Percentiles rank a stretch among this genome's conserved stretches.
Evolutionary conservation across 2,888 invertebrate species (phyloP).

Genomic region (Keiferia lycopersicella): DNA sequence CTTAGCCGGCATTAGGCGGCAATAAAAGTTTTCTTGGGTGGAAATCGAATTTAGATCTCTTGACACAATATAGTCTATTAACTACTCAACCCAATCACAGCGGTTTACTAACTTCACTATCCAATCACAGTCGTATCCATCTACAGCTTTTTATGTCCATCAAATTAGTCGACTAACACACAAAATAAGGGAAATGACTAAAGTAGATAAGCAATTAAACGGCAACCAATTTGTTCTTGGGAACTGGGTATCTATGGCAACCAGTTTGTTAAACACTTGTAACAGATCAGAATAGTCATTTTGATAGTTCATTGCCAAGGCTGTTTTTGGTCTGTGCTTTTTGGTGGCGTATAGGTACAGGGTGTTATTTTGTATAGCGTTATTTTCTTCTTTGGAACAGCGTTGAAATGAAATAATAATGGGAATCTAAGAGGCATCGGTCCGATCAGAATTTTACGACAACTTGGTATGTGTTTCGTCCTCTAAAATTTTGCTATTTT

Average conservation of each 20-base stretch:
- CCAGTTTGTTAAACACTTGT: not conserved
- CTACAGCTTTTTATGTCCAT: not conserved
- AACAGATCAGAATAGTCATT: not conserved
- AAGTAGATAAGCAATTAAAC: not conserved
- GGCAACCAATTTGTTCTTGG: not conserved
- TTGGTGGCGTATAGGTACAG: not conserved
- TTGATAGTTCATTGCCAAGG: not conserved
- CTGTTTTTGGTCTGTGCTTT: not conserved
- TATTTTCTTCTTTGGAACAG: too few species aligned
- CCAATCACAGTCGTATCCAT: not conserved
- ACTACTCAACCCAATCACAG: too few species aligned
- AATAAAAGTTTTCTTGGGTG: too few species aligned
- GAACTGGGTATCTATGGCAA: slow-evolving; percentile 7
- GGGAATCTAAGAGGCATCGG: too few species aligned
- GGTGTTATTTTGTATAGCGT: not conserved
- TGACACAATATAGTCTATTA: too few species aligned
- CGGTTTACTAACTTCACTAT: too few species aligned
- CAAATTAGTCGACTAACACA: slow-evolving; percentile 6
- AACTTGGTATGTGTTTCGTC: too few species aligned
- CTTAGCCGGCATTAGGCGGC: too few species aligned
- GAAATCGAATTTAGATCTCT: too few species aligned
- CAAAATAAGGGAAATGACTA: not conserved
- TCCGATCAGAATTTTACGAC: too few species aligned
- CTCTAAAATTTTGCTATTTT: too few species aligned
- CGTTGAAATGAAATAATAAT: not conserved